These are phyloP conservation scores for Parochlus steinenii DNA, from an alignment of 2,888 invertebrate species.

Conservation along the genomic window DNA sequence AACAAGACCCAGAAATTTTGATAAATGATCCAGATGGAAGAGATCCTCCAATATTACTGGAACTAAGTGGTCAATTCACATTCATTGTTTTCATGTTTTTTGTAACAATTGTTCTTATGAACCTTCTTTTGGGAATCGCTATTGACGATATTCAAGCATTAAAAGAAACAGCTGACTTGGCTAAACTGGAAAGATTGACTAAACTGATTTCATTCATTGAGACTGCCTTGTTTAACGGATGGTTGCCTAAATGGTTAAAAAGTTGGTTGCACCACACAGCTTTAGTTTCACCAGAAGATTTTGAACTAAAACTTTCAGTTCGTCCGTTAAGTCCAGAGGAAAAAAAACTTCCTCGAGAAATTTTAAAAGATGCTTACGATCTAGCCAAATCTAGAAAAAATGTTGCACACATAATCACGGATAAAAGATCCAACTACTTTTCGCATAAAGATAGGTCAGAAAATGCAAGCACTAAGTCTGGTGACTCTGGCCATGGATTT, in stretches of 20 bases:
- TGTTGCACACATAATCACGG: too few species aligned
- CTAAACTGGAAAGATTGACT: conserved; percentile 32
- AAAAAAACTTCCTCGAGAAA: conserved; percentile 29
- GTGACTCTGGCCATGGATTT: conserved; percentile 37
- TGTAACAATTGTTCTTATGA: conserved; percentile 29
- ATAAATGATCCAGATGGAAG: conserved; percentile 19
- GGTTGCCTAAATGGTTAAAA: conserved; percentile 25
- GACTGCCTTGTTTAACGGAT: conserved; percentile 29
- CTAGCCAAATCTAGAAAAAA: conserved; percentile 27
- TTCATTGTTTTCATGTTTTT: conserved; percentile 28
- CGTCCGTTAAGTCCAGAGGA: conserved; percentile 32
- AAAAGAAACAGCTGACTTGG: conserved; percentile 31
- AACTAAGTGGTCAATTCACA: conserved; percentile 26
- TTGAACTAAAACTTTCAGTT: conserved; percentile 29
- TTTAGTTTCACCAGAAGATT: conserved; percentile 28
- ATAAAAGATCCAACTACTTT: too few species aligned
- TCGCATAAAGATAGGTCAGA: conserved; percentile 46
- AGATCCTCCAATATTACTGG: conserved; percentile 17
- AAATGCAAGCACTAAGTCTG: conserved; percentile 38
- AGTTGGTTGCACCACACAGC: conserved; percentile 24
- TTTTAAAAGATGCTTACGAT: conserved; percentile 29
- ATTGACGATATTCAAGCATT: conserved; percentile 31
- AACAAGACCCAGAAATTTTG: conserved; percentile 26
- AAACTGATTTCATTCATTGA: conserved; percentile 33
- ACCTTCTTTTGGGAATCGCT: conserved; percentile 29